phyloP scores from a whole-genome alignment of 2,113 vertebrate genomes.

The Callorhinus ursinus region DNA sequence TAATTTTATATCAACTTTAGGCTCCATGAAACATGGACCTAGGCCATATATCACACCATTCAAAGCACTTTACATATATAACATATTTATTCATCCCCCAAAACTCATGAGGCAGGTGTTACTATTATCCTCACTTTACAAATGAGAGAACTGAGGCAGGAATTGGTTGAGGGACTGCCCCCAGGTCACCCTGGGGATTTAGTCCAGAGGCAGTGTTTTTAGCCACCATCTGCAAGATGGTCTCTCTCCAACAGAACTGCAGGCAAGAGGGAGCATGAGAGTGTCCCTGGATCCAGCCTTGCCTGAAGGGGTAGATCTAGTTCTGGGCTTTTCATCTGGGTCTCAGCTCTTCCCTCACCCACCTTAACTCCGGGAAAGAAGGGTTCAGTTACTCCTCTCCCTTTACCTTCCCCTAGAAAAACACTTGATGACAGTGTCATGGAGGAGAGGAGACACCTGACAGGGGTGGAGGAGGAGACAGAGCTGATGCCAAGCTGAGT shows the following conservation, averaged over 20 bases:
- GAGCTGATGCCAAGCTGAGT: not conserved
- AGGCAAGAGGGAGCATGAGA: not conserved
- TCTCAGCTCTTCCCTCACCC: not conserved
- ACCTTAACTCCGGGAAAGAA: slow-evolving; percentile 20
- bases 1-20: not conserved
- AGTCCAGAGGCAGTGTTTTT: not conserved
- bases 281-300: not conserved
- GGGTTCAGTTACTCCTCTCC: not conserved
- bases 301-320: not conserved
- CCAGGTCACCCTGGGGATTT: not conserved
- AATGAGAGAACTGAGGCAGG: not conserved
- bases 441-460: not conserved
- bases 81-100: not conserved
- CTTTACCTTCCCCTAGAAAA: not conserved
- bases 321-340: not conserved
- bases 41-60: not conserved
- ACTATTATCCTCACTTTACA: not conserved
- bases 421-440: not conserved
- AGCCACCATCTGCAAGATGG: not conserved
- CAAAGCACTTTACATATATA: not conserved
- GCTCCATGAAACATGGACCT: not conserved
- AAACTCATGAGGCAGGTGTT: not conserved
- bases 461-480: not conserved
- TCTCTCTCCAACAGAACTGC: not conserved
- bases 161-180: not conserved